A percentile compares a stretch with the other conserved stretches of the same genome.
Evolutionary conservation across 2,888 invertebrate genomes (phyloP).

Genomic region (Brachynemurus nebulosus): DNA sequence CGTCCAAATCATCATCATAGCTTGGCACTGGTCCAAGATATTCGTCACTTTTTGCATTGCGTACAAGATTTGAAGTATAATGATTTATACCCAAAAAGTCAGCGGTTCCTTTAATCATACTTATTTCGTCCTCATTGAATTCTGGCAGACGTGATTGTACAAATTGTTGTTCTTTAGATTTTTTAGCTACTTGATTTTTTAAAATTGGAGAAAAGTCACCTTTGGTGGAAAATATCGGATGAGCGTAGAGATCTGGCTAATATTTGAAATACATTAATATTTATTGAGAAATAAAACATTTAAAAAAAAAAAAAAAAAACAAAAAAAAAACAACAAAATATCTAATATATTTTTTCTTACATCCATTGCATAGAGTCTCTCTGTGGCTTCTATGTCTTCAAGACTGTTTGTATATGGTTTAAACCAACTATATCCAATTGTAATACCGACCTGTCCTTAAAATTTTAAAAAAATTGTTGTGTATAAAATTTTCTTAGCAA

Average conservation of each 20-base stretch:
- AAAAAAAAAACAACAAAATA: no score
- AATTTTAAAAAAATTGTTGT: no score
- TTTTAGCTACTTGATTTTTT: conserved; percentile 40
- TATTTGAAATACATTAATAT: no score
- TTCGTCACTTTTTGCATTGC: conserved; percentile 13
- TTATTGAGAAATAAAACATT: no score
- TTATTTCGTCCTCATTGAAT: conserved; percentile 45
- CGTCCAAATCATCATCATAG: conserved; percentile 45
- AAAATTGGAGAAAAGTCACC: conserved; percentile 55
- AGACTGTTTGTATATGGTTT: no score
- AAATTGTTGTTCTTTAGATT: conserved; percentile 44
- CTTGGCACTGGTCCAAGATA: conserved; percentile 32
- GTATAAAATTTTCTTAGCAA: no score
- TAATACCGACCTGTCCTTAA: no score
- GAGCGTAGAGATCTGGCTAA: conserved; percentile 30
- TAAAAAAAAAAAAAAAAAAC: no score
- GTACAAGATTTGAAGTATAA: conserved; percentile 45
- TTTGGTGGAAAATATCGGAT: conserved; percentile 43
- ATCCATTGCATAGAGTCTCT: no score
- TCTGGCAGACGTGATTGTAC: conserved; percentile 44
- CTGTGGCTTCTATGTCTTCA: no score
- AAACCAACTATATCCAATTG: no score
- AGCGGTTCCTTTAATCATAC: conserved; percentile 41
- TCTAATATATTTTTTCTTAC: no score
- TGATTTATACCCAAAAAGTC: conserved; percentile 66